Conservation (phyloP, 2,113 vertebrate species). For the Larimichthys polyactis region DNA sequence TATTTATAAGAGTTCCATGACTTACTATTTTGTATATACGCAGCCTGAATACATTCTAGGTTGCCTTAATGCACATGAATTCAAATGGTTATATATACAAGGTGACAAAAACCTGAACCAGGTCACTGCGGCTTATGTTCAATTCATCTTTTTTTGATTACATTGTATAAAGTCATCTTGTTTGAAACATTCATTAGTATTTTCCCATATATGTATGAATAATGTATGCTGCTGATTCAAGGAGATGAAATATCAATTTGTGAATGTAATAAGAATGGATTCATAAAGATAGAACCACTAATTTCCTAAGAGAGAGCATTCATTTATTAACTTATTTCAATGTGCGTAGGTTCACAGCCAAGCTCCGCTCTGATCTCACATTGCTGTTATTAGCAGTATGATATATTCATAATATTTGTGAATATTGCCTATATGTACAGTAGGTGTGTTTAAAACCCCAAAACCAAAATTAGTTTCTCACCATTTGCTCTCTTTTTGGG, state of each 20-base stretch:
- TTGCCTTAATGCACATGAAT: slow-evolving; percentile 51
- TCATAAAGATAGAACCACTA: slow-evolving; percentile 37
- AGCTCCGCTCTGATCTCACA: neutral
- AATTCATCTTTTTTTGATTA: slow-evolving; percentile 53
- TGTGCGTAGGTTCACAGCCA: neutral
- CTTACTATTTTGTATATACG: slow-evolving; percentile 37
- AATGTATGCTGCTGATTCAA: slow-evolving; percentile 66
- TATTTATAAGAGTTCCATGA: slow-evolving; percentile 61
- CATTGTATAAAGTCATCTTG: slow-evolving; percentile 32
- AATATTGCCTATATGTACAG: slow-evolving; percentile 4
- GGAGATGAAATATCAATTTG: slow-evolving; percentile 58
- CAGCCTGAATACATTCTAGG: slow-evolving; percentile 50
- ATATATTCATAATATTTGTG: slow-evolving; percentile 10
- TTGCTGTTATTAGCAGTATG: neutral
- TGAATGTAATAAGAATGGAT: slow-evolving; percentile 58
- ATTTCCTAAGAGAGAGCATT: slow-evolving; percentile 40
- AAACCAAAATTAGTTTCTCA: slow-evolving; percentile 69
- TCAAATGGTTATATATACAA: slow-evolving; percentile 23
- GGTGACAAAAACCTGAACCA: slow-evolving; percentile 27
- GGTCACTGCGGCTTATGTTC: slow-evolving; percentile 39
- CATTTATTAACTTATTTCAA: slow-evolving; percentile 10
- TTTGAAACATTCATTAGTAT: slow-evolving; percentile 62
- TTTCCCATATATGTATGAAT: slow-evolving; percentile 59
- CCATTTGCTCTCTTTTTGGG: slow-evolving; percentile 96
- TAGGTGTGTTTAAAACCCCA: neutral